A percentile compares a stretch with the other conserved stretches of the same genome.
Evolutionary conservation across 2,888 invertebrate genomes (phyloP).

Genomic region (Caenorhabditis drosophilae): DNA sequence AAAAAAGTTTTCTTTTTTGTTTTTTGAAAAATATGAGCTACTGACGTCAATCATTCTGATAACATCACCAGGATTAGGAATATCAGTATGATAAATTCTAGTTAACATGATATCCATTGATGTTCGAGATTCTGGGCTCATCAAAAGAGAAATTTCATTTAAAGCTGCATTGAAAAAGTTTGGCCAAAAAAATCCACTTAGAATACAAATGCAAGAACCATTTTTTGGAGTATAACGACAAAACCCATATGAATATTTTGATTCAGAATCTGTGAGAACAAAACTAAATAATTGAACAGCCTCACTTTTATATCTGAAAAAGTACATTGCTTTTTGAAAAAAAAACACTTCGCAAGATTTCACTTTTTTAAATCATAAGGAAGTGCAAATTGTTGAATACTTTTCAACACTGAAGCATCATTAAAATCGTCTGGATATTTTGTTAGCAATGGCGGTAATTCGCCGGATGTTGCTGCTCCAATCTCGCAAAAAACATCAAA

Average conservation of each 20-base stretch:
- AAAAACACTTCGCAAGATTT: slow-evolving; percentile 6
- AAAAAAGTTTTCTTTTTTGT: too few relatives aligned
- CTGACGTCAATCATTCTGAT: too few relatives aligned
- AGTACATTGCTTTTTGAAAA: slow-evolving; percentile 2
- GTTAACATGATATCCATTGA: slow-evolving; percentile 61
- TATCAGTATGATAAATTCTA: slow-evolving; percentile 63
- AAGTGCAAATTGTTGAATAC: slow-evolving; percentile 66
- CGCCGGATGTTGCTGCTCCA: slow-evolving; percentile 26
- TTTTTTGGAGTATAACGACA: slow-evolving; percentile 91
- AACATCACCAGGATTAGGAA: slow-evolving; percentile 57
- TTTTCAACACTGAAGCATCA: slow-evolving; percentile 62
- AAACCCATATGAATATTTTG: slow-evolving; percentile 96
- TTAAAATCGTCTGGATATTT: slow-evolving; percentile 68
- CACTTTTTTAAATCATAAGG: slow-evolving; percentile 57
- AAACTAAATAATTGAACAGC: slow-evolving; percentile 94
- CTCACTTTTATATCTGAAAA: slow-evolving; percentile 54
- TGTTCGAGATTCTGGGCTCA: slow-evolving; percentile 70
- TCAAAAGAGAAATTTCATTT: slow-evolving; percentile 82
- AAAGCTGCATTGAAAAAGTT: slow-evolving; percentile 88
- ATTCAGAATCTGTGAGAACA: slow-evolving; percentile 90
- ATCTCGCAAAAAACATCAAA: slow-evolving; percentile 66
- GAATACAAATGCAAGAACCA: slow-evolving; percentile 77
- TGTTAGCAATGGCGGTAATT: slow-evolving; percentile 38
- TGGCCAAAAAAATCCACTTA: slow-evolving; percentile 92
- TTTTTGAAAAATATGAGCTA: too few relatives aligned